Evolutionary conservation across 2,888 invertebrate genomes (phyloP), one percentile per base, ranked within the genome.

Genomic region (Melanostoma mellinum): DNA sequence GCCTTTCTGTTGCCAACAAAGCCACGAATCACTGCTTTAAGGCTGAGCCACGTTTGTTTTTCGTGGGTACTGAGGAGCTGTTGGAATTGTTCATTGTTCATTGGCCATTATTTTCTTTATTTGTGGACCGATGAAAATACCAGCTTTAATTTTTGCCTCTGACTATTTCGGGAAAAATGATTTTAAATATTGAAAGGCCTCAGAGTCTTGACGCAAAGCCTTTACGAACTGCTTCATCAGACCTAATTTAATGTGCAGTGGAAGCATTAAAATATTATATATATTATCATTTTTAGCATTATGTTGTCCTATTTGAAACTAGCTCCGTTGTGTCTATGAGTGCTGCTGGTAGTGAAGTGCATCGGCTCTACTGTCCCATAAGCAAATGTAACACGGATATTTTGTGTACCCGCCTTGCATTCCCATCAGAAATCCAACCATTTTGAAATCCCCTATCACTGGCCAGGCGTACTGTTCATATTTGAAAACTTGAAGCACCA

Each of bases 361-460:
- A 40, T 55, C 50, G 38, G 40, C 52, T 77, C 85, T 85, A 44
- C 77, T 86, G 44, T 85, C 84, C 87, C 87, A 88, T 60, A 86
- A 75, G 73, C 87, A 88, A 52, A 88, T 68, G 65, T 84, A 86
- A 76, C 87, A 88, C 3, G 86, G 76, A 73, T 87, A 85, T 72
- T 88, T 88, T 1, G 20, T 20, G 0, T 20, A 20, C 20, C 20
- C 20, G 20, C 20, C 85, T 85, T 88, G 87, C 48, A 87, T 75
- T 85, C 87, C 87, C 42, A 85, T 74, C 42, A 88, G 44, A 73
- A 88, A 84, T 40, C 84, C 86, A 46, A 88, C 72, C 86, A 89
- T 87, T 79, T 89, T 89, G 35, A 89, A 86, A 84, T 89, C 88
- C 36, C 87, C 87, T 68, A 86, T 87, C 10, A 88, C 81, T 50